These are phyloP conservation scores for Plotosus lineatus DNA, from an alignment of 2,113 vertebrate genomes.

Conservation along the genomic window DNA sequence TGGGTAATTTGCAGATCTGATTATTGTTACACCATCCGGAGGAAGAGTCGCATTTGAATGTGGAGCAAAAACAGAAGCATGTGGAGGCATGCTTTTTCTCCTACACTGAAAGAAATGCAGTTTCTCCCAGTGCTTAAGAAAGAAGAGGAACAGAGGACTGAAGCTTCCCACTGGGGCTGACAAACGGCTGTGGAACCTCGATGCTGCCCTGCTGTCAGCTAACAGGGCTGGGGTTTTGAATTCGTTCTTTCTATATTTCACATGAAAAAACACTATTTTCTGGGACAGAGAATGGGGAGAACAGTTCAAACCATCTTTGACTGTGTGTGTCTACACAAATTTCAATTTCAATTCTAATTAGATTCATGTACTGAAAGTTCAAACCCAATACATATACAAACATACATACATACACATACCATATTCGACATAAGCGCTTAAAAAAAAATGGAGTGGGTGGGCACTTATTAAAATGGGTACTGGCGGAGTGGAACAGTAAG, in stretches of 20 bases:
- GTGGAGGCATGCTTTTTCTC: background rate
- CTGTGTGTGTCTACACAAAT: background rate
- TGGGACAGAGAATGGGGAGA: background rate
- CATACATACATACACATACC: no score
- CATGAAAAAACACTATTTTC: conserved; percentile 23
- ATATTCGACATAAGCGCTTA: no score
- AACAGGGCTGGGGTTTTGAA: background rate
- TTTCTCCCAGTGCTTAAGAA: background rate
- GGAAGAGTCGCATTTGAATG: background rate
- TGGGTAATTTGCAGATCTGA: background rate
- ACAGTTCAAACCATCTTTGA: background rate
- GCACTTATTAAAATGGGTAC: no score
- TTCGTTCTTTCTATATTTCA: background rate
- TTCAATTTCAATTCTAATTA: no score
- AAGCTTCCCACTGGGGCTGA: background rate
- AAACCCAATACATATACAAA: no score
- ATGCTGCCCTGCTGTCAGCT: background rate
- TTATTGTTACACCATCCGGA: background rate
- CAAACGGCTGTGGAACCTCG: background rate
- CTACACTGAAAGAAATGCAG: background rate
- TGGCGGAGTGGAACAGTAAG: no score
- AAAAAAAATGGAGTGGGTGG: no score
- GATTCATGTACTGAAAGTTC: no score
- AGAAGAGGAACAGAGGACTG: background rate
- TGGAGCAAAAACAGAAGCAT: background rate